These are phyloP conservation scores for Atta cephalotes DNA, from an alignment of 1,140 invertebrate genomes.

Conservation along the genomic window DNA sequence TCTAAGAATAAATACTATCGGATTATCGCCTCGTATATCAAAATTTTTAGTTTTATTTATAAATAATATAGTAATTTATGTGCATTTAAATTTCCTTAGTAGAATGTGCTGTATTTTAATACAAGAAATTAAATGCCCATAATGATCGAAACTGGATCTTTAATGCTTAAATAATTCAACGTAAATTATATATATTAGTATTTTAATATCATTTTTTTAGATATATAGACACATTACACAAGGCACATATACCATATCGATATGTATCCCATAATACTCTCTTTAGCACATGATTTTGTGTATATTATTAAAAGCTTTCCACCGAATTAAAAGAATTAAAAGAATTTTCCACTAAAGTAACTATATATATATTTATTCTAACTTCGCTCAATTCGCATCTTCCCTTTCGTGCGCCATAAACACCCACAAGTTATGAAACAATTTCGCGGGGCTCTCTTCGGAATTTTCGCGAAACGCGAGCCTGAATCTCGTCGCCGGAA, in stretches of 20 bases:
- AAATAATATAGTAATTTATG: background rate
- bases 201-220: background rate
- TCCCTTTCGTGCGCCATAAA: slow-evolving; percentile 47
- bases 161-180: too few species aligned
- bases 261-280: background rate
- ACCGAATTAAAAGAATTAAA: background rate
- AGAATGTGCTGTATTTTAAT: background rate
- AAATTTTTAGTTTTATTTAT: slow-evolving; percentile 6
- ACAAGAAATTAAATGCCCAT: too few species aligned
- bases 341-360: slow-evolving; percentile 13
- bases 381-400: slow-evolving; percentile 53
- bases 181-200: too few species aligned
- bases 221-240: background rate
- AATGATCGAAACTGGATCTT: too few species aligned
- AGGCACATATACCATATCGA: background rate
- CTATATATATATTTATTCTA: slow-evolving; percentile 40
- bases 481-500: slow-evolving; percentile 50
- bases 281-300: background rate
- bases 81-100: background rate
- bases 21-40: background rate
- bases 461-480: slow-evolving; percentile 51
- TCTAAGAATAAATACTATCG: background rate
- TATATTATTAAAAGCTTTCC: slow-evolving; percentile 20
- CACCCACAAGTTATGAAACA: slow-evolving; percentile 60
- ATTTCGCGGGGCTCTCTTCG: slow-evolving; percentile 52